Base-by-base conservation (phyloP, 2,113 vertebrate species). In the Ochotona curzoniae region DNA sequence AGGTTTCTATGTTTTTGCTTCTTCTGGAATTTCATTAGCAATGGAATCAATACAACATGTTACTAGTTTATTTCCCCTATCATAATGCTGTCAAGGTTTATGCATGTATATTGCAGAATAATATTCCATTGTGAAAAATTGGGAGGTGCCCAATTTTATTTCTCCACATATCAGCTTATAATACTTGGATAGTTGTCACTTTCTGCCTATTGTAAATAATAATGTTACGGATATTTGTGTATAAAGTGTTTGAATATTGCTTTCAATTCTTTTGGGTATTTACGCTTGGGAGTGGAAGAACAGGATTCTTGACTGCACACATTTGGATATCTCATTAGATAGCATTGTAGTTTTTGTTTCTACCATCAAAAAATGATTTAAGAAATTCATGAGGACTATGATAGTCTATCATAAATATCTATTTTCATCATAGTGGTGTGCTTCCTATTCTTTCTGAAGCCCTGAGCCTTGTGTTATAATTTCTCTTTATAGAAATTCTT, bases 281-380 rank as follows among this genome's bases (percentile, higher is more conserved):
- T 89, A 32, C 28, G 69, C 38, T 21, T 54, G 44, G 61, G 69
- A 67, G 23, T 32, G 13, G 69, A 83, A 44, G 30, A 76, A 13
- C 49, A 85, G 17, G 54, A 44, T 91, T 82, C 82, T 71, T 28
- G 49, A 78, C 20, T 35, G 75, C 21, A 47, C 35, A 76, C 28
- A 84, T 64, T 57, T 73, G 57, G 80, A 26, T 11, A 79, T 15
- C 28, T 93, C 35, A 75, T 94, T 30, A 81, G 51, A 93, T 26
- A 32, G 13, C 91, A 35, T 64, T 91, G 85, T 51, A 89, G 78
- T 51, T 96, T 88, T 95, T 89, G 61, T 17, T 91, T 84, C 32
- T 70, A 76, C 17, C n/a, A 75, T 67, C 63, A 89, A 73, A 73
- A 93, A 91, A 73, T 26, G 25, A 79, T 66, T 83, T 80, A 63